A percentile compares a stretch with the other conserved stretches of the same genome.
These are phyloP conservation scores for Leptinotarsa undecemlineata DNA, from an alignment of 1,140 invertebrate species.

Conservation along the genomic window DNA sequence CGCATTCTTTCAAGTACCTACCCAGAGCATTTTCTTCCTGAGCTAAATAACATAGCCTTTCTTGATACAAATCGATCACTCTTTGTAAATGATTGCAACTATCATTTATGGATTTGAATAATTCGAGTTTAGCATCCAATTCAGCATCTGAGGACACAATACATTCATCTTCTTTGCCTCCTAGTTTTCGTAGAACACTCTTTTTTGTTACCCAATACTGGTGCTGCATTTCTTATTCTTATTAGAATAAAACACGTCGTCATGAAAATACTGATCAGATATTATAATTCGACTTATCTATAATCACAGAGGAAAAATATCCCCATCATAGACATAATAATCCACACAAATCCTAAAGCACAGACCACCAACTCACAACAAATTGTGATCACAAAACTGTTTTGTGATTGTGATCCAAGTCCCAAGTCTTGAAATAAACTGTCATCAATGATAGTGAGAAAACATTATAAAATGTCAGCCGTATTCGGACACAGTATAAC, in stretches of 20 bases:
- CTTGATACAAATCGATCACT: slow-evolving; percentile 93
- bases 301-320: neutral
- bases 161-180: slow-evolving; percentile 97
- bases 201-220: slow-evolving; percentile 99
- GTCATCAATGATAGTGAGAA: too few relatives aligned
- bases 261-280: neutral
- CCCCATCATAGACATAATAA: too few relatives aligned
- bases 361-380: too few relatives aligned
- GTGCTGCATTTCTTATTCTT: slow-evolving; percentile 73
- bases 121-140: slow-evolving; percentile 94
- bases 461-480: too few relatives aligned
- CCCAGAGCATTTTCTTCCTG: slow-evolving; percentile 96
- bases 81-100: slow-evolving; percentile 87
- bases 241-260: neutral
- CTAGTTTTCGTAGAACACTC: slow-evolving; percentile 89
- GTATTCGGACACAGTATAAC: too few relatives aligned
- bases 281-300: slow-evolving; percentile 10
- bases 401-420: too few relatives aligned
- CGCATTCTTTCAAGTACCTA: slow-evolving; percentile 91
- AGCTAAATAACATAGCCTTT: slow-evolving; percentile 88
- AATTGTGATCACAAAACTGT: too few relatives aligned
- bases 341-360: too few relatives aligned
- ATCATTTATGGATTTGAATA: slow-evolving; percentile 93
- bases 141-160: slow-evolving; percentile 95
- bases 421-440: too few relatives aligned